Evolutionary conservation across 2,888 invertebrate genomes (phyloP), one percentile per base, ranked within the genome.

Genomic region (Chesias legatella): DNA sequence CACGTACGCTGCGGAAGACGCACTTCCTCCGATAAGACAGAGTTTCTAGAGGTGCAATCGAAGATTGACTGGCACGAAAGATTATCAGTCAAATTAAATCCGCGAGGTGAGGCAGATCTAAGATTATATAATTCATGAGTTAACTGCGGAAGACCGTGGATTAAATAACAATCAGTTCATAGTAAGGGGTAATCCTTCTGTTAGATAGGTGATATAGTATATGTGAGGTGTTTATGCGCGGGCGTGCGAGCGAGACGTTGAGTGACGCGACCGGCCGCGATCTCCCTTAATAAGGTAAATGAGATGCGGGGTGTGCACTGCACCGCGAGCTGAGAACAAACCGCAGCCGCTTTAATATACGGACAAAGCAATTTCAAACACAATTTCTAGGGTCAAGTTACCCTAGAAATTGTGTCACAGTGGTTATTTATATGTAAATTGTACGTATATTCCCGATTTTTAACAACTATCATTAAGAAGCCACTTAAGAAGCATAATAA

Each of bases 251-350:
- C 50, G 61, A 72, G 82, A 81, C 79, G 70, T 78, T 81, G 82
- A 84, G 75, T 79, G 82, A 82, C 79, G 75, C 70, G 72, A 58
- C 72, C 74, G 64, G 66, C 74, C 68, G 63, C 67, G 66, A 58
- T 58, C 51, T 58, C 44, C 66, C 79, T 79, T 73, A 79, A 82
- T 82, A 83, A 75, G 82, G 83, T 74, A 82, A 80, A 82, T 79
- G 78, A 80, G 79, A 77, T 76, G 78, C 77, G 73, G 63, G 53
- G 56, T 54, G 59, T 53, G 32, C 13, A 17, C 5, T 5, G 13
- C 39, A 58, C 54, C 26, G 35, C 39, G 28, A 23, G 17, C 35
- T 22, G 29, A 20, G 56, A 55, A 47, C 57, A 56, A 50, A 50
- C 59, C 48, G 44, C 47, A 22, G 33, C 24, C 48, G 51, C 56